Base-by-base conservation (phyloP, 2,113 vertebrate species). In the Chauna torquata region DNA sequence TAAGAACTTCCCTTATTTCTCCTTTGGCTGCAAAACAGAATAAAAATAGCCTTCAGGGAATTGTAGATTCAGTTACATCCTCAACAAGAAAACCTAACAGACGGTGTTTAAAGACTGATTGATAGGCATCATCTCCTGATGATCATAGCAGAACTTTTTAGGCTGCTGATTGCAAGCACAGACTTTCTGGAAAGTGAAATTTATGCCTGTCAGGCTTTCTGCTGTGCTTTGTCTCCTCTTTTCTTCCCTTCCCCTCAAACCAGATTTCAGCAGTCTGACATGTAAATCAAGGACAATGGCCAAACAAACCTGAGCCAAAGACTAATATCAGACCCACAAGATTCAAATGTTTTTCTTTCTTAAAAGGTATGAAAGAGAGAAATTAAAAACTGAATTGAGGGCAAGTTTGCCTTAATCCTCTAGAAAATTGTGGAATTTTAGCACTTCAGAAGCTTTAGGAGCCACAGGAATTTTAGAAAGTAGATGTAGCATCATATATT, bases 41-140 rank as follows among this genome's bases (percentile, higher is more conserved):
- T 91, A 71, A 86, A 94, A 94, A 68, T 17, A 91, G 59, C 40
- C 87, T 94, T 69, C 34, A 54, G 91, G 92, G 94, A 94, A 83
- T 27, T 89, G 49, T 54, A 93, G 74, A 66, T 90, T 91, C 62
- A 75, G 88, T 96, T 95, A 92, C 94, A 93, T 93, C 93, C 93
- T 85, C 91, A 40, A 36, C 27, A 87, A 78, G 83, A 96, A 75
- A 91, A 75, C 42, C 16, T 86, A 75, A 89, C 14, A 16, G 80
- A 36, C 78, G 58, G 88, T 81, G 88, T 94, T 96, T 97, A 97
- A 92, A 94, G 89, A 82, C 69, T 94, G 92, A 96, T 90, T 96
- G 97, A 94, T 96, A 95, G 88, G 58, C 92, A 95, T 97, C 94
- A 92, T 96, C 92, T 89, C 88, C 52, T 97, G 93, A 97, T 97